phyloP scores from a whole-genome alignment of 2,113 vertebrate genomes.

The Dermatemys mawii region DNA sequence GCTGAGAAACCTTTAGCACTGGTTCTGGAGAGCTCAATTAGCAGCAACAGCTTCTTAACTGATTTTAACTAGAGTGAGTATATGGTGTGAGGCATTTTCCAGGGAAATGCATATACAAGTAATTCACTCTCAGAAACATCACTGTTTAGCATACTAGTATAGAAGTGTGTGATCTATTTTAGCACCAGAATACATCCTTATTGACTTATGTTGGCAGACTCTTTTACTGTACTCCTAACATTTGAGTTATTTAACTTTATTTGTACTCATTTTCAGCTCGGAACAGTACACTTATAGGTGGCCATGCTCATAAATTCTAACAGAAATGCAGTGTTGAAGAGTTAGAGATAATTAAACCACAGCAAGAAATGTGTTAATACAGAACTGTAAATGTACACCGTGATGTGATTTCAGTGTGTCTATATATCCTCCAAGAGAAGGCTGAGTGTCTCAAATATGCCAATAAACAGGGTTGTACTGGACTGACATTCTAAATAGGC shows the following conservation, averaged over 20 bases:
- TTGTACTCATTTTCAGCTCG: background rate
- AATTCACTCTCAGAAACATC: background rate
- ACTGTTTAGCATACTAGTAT: background rate
- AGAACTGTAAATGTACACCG: background rate
- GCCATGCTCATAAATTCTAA: background rate
- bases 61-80: background rate
- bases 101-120: background rate
- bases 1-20: background rate
- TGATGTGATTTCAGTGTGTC: background rate
- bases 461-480: background rate
- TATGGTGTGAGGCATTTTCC: background rate
- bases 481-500: background rate
- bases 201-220: background rate
- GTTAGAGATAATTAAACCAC: background rate
- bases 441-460: background rate
- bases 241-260: background rate
- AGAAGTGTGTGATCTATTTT: background rate
- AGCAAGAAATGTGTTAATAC: background rate
- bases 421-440: background rate
- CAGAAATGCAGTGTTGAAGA: background rate
- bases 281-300: background rate
- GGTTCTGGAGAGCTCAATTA: background rate
- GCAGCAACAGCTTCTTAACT: background rate
- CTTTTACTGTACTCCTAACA: slow-evolving; percentile 33
- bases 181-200: background rate